Base-by-base conservation (phyloP, 2,888 invertebrate species). In the Lomographa bimaculata region DNA sequence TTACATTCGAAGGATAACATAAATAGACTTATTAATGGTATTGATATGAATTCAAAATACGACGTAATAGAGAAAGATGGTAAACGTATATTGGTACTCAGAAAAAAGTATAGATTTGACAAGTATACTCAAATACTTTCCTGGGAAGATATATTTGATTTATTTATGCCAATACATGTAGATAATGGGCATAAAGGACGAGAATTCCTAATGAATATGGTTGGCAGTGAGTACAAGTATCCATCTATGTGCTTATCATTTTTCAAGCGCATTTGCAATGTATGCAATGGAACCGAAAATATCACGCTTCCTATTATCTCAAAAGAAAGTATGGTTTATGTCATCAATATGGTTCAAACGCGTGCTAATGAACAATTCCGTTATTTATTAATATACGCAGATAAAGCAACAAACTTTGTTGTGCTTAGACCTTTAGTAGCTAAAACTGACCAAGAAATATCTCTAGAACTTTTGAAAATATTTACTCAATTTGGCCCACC, bases 391-490 rank as follows among this genome's bases (percentile, higher is more conserved):
- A 47, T 50, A 29, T 47, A 51, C 7, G 26, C 30, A 1, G 47
- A 45, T 26, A 42, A 35, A 8, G 20, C 27, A 0, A 47, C 47
- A 10, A 47, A 45, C 17, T 50, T 33, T 5, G 24, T 41, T 1
- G 4, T 50, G 2, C 23, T 50, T 0, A 39, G 50, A 7, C 45
- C 50, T 7, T 16, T 50, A n/a, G 25, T 7, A 3, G 20, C 30
- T n/a, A 47, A 40, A 17, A 19, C 21, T 5, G 39, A 32, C n/a
- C 2, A 20, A 11, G 47, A 51, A 26, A 24, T 50, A 1, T 8
- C 39, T 2, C 17, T 26, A 19, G 45, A 45, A 7, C 24, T 51
- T n/a, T 45, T 40, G 5, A 39, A 45, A 40, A 47, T 51, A 5
- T 19, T 47, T 2, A 35, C 35, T 12, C 28, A 34, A 14, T 42